Evolutionary conservation across 2,113 vertebrate species (phyloP).

Genomic region (Sebastes schlegelii): DNA sequence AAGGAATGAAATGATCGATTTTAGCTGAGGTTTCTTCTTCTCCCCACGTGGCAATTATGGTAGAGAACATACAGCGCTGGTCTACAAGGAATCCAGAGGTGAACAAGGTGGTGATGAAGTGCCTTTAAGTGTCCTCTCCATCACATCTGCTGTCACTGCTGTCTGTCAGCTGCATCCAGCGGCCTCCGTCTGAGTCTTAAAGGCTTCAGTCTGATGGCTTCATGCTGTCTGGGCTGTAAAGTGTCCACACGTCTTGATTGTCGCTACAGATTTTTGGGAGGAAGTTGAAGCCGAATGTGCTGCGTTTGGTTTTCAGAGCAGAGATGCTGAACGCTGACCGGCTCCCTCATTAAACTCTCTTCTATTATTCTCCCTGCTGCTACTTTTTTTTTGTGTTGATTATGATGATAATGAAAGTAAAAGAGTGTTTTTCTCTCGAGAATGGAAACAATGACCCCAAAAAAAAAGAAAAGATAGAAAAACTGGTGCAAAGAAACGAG

Average conservation of each 20-base stretch:
- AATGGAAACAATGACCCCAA: conserved; percentile 3
- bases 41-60: background rate
- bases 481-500: background rate
- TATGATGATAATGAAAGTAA: conserved; percentile 10
- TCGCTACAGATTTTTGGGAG: conserved; percentile 12
- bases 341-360: background rate
- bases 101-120: conserved; percentile 36
- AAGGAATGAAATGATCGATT: conserved; percentile 14
- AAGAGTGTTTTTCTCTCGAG: background rate
- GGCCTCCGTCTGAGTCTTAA: conserved; percentile 12
- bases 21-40: background rate
- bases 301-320: background rate
- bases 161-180: conserved; percentile 27
- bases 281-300: background rate
- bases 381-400: conserved; percentile 1
- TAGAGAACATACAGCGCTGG: background rate
- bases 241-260: conserved; percentile 30
- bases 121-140: conserved; percentile 51
- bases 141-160: conserved; percentile 54
- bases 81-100: conserved; percentile 35
- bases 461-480: background rate
- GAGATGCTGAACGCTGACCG: background rate
- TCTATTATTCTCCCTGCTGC: background rate
- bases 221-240: conserved; percentile 14
- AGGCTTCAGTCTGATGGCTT: conserved; percentile 16